These are phyloP conservation scores for Dyspetes luteomarginatus DNA, from an alignment of 2,888 invertebrate genomes.

Conservation along the genomic window DNA sequence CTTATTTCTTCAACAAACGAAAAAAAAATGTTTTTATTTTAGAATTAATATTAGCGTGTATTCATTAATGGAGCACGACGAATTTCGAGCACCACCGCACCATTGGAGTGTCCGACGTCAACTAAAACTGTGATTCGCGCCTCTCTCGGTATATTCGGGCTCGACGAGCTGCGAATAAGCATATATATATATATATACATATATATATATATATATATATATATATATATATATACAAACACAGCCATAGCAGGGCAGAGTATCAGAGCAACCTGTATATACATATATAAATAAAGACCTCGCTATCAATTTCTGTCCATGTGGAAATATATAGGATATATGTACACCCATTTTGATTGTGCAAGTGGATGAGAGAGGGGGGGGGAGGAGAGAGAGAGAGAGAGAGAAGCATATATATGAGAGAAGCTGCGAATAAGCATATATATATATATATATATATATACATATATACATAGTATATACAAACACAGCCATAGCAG, in stretches of 20 bases:
- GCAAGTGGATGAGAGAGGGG: neutral
- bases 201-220: slow-evolving; percentile 3
- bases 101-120: slow-evolving; percentile 73
- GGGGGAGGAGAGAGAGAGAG: slow-evolving; percentile 2
- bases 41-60: neutral
- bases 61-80: slow-evolving; percentile 9
- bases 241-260: neutral
- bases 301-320: neutral
- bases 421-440: slow-evolving; percentile 60
- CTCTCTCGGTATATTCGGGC: slow-evolving; percentile 65
- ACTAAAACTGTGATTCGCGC: slow-evolving; percentile 75
- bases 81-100: slow-evolving; percentile 63
- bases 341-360: neutral
- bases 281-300: neutral
- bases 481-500: neutral
- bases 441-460: too few species aligned
- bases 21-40: neutral
- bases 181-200: too few species aligned
- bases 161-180: slow-evolving; percentile 59
- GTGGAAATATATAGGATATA: slow-evolving; percentile 2
- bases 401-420: neutral
- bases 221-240: neutral
- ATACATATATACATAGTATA: neutral
- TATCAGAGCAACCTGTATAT: neutral
- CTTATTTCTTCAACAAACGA: neutral